Percentiles rank a stretch among this genome's conserved stretches.
Evolutionary conservation across 1,140 invertebrate species (phyloP).

Genomic region (Cydia pomonella): DNA sequence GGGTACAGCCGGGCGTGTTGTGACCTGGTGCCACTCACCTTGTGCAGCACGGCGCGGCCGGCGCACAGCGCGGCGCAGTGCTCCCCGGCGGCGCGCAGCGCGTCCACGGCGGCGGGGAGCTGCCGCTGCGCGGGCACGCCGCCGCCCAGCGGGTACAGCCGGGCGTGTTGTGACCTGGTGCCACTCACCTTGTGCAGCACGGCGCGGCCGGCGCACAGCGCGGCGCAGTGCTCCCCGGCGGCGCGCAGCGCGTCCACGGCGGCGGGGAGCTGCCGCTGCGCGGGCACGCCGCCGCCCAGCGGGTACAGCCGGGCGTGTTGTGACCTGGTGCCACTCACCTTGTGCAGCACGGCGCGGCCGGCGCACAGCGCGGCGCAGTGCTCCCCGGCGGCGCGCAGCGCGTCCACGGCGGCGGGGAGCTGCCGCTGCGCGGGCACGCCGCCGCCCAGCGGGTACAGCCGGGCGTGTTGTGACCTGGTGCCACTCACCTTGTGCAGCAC

Average conservation of each 20-base stretch:
- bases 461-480: no score
- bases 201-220: slow-evolving; percentile 92
- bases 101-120: slow-evolving; percentile 91
- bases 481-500: no score
- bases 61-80: slow-evolving; percentile 94
- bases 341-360: slow-evolving; percentile 93
- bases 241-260: slow-evolving; percentile 88
- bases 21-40: no score
- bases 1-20: slow-evolving; percentile 96
- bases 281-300: slow-evolving; percentile 81
- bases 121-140: slow-evolving; percentile 81
- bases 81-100: slow-evolving; percentile 89
- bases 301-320: slow-evolving; percentile 96
- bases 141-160: slow-evolving; percentile 92
- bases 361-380: slow-evolving; percentile 94
- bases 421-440: slow-evolving; percentile 81
- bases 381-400: slow-evolving; percentile 89
- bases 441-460: slow-evolving; percentile 92
- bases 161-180: no score
- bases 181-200: no score
- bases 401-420: slow-evolving; percentile 91
- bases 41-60: slow-evolving; percentile 93
- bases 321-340: no score
- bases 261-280: slow-evolving; percentile 88
- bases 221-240: slow-evolving; percentile 93